Percentiles rank a stretch among this genome's conserved stretches.
These are phyloP conservation scores for Sternotherus odoratus DNA, from an alignment of 2,797 vertebrate genomes.

Conservation along the genomic window DNA sequence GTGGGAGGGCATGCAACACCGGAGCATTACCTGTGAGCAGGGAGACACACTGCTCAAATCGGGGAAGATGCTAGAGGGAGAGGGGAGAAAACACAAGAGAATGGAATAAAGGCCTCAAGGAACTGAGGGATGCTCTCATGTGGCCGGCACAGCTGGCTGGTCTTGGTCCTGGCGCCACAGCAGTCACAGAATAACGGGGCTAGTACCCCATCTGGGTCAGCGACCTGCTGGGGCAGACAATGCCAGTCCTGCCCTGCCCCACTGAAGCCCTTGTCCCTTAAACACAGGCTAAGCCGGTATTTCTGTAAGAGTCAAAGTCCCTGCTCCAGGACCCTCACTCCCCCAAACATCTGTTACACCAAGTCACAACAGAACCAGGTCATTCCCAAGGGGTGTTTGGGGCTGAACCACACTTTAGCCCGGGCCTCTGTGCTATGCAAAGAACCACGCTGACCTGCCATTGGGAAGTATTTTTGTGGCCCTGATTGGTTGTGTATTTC, in stretches of 20 bases:
- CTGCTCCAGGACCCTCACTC: background rate
- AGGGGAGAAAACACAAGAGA: background rate
- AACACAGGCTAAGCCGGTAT: background rate
- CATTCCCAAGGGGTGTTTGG: no score
- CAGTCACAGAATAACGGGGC: background rate
- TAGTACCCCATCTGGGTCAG: background rate
- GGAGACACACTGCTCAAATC: slow-evolving; percentile 4
- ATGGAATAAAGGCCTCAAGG: background rate
- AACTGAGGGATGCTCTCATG: background rate
- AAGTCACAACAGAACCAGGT: background rate
- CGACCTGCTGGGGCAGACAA: background rate
- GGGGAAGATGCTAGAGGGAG: background rate
- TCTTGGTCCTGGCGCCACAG: background rate
- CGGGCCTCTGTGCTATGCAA: background rate
- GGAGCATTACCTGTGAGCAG: slow-evolving; percentile 33
- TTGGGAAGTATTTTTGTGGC: no score
- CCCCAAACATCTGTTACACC: background rate
- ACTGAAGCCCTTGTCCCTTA: background rate
- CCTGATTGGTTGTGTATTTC: background rate
- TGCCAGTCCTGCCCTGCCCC: background rate
- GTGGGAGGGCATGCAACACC: background rate
- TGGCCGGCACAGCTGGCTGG: background rate
- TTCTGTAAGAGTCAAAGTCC: background rate
- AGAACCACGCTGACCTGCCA: background rate
- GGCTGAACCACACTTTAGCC: background rate